Base-by-base conservation (phyloP, 2,888 invertebrate species). In the Lomographa bimaculata region DNA sequence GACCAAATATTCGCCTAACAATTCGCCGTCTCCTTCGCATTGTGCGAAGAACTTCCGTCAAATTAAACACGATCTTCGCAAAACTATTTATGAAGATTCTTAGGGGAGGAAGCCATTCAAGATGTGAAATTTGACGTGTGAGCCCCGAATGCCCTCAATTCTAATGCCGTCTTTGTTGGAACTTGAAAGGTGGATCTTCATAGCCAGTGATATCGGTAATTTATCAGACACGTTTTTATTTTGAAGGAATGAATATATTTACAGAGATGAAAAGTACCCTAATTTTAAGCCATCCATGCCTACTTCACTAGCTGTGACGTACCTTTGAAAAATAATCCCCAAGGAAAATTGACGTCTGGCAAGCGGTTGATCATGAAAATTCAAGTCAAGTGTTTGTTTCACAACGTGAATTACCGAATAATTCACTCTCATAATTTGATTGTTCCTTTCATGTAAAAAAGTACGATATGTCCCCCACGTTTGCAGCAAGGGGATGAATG, bases 61-160 rank as follows among this genome's bases (percentile, higher is more conserved):
- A 87, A 89, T 89, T 89, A 87, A 85, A 69, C 87, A 74, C 59
- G 76, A 65, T 77, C 79, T 78, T 80, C 64, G 59, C 70, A 68
- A 66, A 86, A 89, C 86, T 87, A 87, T 87, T 89, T 86, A 81
- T 83, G 86, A 87, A 87, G 87, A 89, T 86, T 87, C 77, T 76
- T 60, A 48, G 61, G 74, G 75, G 69, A 49, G 60, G 52, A 42
- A 41, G 41, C 79, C 63, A 84, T 87, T 89, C 84, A 87, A 70
- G 71, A 78, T 79, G 85, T 85, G 85, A 84, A 89, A 89, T 89
- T 87, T 84, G 86, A 89, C 86, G 87, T 89, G 83, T 81, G 80
- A 79, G 77, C 71, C 77, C 75, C 66, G 14, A 30, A 35, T 65
- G 60, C 48, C 48, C 55, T 49, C 56, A 38, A 44, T 62, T 67